Conservation (phyloP, 2,888 invertebrate genomes). For the Dasypogon diadema region DNA sequence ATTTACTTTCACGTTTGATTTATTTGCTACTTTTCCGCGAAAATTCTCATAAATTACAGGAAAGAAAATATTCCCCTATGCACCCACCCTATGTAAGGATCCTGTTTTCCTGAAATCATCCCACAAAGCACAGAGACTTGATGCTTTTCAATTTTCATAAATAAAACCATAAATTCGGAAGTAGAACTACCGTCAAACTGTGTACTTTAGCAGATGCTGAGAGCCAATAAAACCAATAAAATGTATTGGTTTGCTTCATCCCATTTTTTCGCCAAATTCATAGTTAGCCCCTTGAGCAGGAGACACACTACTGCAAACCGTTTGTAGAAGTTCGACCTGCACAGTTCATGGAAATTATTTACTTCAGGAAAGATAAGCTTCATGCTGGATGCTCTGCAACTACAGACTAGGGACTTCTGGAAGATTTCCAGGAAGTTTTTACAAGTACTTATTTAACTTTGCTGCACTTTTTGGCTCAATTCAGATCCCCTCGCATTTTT, state of each 20-base stretch:
- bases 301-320: not conserved
- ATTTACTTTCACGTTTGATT: too few species aligned
- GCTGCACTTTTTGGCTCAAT: constrained; percentile 20
- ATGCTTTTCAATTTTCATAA: not conserved
- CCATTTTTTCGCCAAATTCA: not conserved
- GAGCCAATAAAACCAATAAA: not conserved
- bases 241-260: not conserved
- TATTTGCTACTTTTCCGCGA: too few species aligned
- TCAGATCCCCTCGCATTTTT: not conserved
- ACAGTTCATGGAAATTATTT: constrained; percentile 41
- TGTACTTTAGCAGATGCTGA: not conserved
- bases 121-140: not conserved
- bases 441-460: constrained; percentile 45
- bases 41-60: too few species aligned
- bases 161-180: not conserved
- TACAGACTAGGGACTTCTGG: constrained; percentile 6
- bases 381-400: not conserved
- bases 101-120: too few species aligned
- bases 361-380: constrained; percentile 27
- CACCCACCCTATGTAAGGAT: too few species aligned
- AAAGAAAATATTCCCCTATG: too few species aligned
- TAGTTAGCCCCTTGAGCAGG: not conserved
- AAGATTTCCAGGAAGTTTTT: constrained; percentile 43
- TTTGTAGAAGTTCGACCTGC: constrained; percentile 27
- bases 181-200: not conserved